Evolutionary conservation across 2,888 invertebrate species (phyloP), one percentile per base, ranked within the genome.

Genomic region (Tetanocera ferruginea): DNA sequence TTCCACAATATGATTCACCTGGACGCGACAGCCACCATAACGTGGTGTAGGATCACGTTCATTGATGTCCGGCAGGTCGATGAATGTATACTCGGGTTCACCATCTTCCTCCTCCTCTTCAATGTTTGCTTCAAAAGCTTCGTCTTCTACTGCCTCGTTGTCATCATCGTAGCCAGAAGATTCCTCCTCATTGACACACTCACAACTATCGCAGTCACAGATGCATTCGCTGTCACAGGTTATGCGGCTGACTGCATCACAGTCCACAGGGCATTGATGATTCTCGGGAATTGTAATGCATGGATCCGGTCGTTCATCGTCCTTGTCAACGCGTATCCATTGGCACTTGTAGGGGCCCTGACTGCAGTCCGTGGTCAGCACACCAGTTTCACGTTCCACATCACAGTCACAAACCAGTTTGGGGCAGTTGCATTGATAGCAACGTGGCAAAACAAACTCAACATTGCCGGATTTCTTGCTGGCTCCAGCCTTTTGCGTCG

Each of bases 251-350:
- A 6, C 70, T 75, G 37, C 70, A 78, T 43, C 78, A 69, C 87
- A 87, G 71, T 87, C 87, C 9, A 87, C 80, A n/a, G 87, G 87
- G 2, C 88, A 88, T 75, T 88, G 85, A 75, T 87, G 87, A 34
- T 84, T 80, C 76, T 83, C 81, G 78, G 83, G 84, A 17, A 85
- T 83, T 49, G 78, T 70, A 0, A 78, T 60, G 2, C 83, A 82
- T 8, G 83, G 79, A 8, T 69, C 49, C 3, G 79, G 81, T 4
- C 70, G 55, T 17, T 81, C 64, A 0, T 83, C 74, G 23, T 81
- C 57, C 0, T 84, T 77, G 66, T 88, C 83, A 19, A 84, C 17
- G 5, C 86, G 85, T 43, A 84, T 81, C 87, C 87, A 87, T 25
- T 83, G 83, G 52, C 88, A 87, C 76, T 86, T 83, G 74, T 83